Evolutionary conservation across 2,888 invertebrate genomes (phyloP).

Genomic region (Eristalinus sepulchralis): DNA sequence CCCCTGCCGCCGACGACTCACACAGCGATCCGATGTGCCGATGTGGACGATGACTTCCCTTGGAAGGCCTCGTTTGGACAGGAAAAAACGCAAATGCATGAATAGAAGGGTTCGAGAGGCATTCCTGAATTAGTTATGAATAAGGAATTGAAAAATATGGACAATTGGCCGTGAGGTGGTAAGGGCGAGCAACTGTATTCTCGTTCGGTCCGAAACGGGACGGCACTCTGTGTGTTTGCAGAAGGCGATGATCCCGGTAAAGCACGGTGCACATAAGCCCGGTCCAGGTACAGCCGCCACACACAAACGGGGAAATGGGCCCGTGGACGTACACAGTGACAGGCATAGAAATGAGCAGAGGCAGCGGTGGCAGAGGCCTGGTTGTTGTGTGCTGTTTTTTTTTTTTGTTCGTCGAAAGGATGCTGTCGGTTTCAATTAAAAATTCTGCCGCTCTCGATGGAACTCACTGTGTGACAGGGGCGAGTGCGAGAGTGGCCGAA

Average conservation of each 20-base stretch:
- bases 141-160: slow-evolving; percentile 72
- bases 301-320: background rate
- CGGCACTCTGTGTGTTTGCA: slow-evolving; percentile 39
- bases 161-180: slow-evolving; percentile 70
- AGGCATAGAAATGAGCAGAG: slow-evolving; percentile 68
- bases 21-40: background rate
- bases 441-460: slow-evolving; percentile 61
- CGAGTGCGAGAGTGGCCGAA: slow-evolving; percentile 1
- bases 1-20: slow-evolving; percentile 9
- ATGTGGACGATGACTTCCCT: slow-evolving; percentile 6
- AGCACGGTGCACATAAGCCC: slow-evolving; percentile 16
- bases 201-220: slow-evolving; percentile 37
- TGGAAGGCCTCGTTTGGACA: slow-evolving; percentile 32
- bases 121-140: slow-evolving; percentile 72
- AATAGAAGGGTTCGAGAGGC: slow-evolving; percentile 59
- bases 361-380: slow-evolving; percentile 1
- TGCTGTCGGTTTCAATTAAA: slow-evolving; percentile 72
- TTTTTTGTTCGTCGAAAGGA: slow-evolving; percentile 42
- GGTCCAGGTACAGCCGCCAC: slow-evolving; percentile 2
- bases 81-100: background rate
- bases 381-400: slow-evolving; percentile 21
- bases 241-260: slow-evolving; percentile 58
- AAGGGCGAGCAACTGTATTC: slow-evolving; percentile 11
- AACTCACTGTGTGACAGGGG: slow-evolving; percentile 15
- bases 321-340: slow-evolving; percentile 29